Conservation (phyloP, 1,140 invertebrate genomes). For the Camponotus vicinus region DNA sequence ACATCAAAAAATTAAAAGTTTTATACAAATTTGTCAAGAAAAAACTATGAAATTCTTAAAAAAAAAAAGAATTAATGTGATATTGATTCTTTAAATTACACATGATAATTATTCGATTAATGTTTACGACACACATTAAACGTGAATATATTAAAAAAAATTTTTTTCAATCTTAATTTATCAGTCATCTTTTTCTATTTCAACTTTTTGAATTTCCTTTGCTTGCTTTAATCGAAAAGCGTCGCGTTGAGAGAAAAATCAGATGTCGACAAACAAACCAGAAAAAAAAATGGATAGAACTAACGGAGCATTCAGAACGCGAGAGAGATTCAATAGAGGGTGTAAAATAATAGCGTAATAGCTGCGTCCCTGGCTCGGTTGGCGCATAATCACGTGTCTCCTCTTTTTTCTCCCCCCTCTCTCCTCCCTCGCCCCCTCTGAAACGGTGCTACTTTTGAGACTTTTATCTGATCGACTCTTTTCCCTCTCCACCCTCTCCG, state of each 20-base stretch:
- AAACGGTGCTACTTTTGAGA: slow-evolving; percentile 75
- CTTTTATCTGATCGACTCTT: slow-evolving; percentile 73
- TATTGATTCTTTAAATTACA: not conserved
- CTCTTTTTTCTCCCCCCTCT: slow-evolving; percentile 54
- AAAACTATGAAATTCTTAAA: not conserved
- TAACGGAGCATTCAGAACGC: slow-evolving; percentile 42
- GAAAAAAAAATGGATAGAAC: slow-evolving; percentile 1
- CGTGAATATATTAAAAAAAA: not conserved
- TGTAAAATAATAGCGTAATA: slow-evolving; percentile 61
- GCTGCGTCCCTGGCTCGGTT: slow-evolving; percentile 66
- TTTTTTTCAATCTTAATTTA: not conserved
- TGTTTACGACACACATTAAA: not conserved
- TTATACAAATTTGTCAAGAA: not conserved
- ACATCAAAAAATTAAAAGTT: not conserved
- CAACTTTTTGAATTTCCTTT: not conserved
- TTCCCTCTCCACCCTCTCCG: not conserved
- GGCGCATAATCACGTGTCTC: slow-evolving; percentile 70
- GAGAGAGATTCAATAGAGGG: slow-evolving; percentile 50
- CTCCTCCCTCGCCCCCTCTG: slow-evolving; percentile 33
- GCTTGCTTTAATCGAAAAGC: slow-evolving; percentile 20
- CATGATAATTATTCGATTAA: not conserved
- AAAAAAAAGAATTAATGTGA: too few species aligned
- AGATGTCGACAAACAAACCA: not conserved
- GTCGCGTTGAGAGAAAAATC: slow-evolving; percentile 2
- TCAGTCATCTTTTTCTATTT: not conserved